A percentile compares a stretch with the other conserved stretches of the same genome.
These are phyloP conservation scores for Drosophila nasuta DNA, from an alignment of 1,140 invertebrate genomes.

Conservation along the genomic window DNA sequence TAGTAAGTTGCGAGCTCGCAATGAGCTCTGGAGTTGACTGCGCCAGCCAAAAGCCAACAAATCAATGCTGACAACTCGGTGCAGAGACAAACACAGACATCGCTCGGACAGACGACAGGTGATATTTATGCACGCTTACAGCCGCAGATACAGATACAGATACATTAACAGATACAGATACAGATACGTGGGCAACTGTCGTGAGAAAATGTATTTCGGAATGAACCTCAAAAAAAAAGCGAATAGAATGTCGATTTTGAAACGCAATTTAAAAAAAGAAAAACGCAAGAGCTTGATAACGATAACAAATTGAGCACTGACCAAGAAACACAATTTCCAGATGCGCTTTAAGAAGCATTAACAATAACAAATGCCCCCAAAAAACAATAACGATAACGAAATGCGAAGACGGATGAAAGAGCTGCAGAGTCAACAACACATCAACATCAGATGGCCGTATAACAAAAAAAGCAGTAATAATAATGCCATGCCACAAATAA, in stretches of 20 bases:
- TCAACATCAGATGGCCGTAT: background rate
- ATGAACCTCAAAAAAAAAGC: constrained; percentile 44
- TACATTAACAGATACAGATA: constrained; percentile 36
- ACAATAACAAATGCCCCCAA: constrained; percentile 16
- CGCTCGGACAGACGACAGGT: constrained; percentile 47
- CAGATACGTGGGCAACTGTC: constrained; percentile 50
- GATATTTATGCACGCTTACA: constrained; percentile 79
- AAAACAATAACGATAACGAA: constrained; percentile 23
- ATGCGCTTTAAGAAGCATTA: constrained; percentile 35
- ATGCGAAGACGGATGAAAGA: constrained; percentile 17
- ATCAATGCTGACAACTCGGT: constrained; percentile 76
- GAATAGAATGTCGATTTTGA: constrained; percentile 25
- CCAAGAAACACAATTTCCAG: constrained; percentile 54
- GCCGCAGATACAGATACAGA: constrained; percentile 49
- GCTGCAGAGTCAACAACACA: constrained; percentile 6
- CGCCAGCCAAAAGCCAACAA: constrained; percentile 68
- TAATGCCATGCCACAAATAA: background rate
- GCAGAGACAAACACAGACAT: constrained; percentile 38
- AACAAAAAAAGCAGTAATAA: constrained; percentile 13
- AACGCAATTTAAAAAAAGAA: constrained; percentile 53
- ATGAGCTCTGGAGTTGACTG: constrained; percentile 41
- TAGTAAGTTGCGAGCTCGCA: constrained; percentile 31
- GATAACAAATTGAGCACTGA: constrained; percentile 45
- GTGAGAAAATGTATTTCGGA: constrained; percentile 77
- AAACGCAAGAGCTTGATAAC: constrained; percentile 31